Evolutionary conservation across 2,888 invertebrate genomes (phyloP), one percentile per base, ranked within the genome.

Genomic region (Scrobipalpa costella): DNA sequence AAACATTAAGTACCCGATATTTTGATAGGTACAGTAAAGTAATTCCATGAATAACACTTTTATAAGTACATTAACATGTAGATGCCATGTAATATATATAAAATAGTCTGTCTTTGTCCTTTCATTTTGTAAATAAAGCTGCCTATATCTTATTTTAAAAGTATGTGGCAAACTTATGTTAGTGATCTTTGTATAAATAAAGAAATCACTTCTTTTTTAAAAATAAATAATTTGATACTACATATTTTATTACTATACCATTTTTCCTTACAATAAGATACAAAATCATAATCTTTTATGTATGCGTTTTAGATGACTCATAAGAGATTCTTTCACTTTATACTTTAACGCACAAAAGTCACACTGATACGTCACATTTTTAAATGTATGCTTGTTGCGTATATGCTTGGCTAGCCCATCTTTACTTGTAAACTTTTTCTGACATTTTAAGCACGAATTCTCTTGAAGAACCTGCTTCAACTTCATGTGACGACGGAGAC

Each of bases 251-350:
- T 50, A 50, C 49, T 36, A 49, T 49, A 49, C 49, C 15, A 17
- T 17, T 21, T 21, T 21, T 8, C 21, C 8, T 50, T 19, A 52
- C 15, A 55, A 15, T 44, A 13, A 49, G 44, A 60, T 63, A 57
- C 61, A 55, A 57, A 55, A 84, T 89, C 88, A 88, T 88, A 88
- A 89, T 57, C 78, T 80, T 63, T 88, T 90, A 59, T 91, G 91
- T 8, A 89, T 83, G 0, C 91, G 78, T 38, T 78, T 84, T 7
- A 89, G 64, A 68, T 91, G 91, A 65, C 75, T 87, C 52, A 74
- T 66, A 17, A 91, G 61, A 0, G 90, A 90, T 34, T 83, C 83
- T 52, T 84, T 83, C 1, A 84, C 88, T 74, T 87, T 90, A 50
- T 89, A 91, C 73, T 90, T 88, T 2, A 90, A 68, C 0, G 79